phyloP scores from a whole-genome alignment of 2,797 vertebrate genomes.

The Etheostoma nigrum region DNA sequence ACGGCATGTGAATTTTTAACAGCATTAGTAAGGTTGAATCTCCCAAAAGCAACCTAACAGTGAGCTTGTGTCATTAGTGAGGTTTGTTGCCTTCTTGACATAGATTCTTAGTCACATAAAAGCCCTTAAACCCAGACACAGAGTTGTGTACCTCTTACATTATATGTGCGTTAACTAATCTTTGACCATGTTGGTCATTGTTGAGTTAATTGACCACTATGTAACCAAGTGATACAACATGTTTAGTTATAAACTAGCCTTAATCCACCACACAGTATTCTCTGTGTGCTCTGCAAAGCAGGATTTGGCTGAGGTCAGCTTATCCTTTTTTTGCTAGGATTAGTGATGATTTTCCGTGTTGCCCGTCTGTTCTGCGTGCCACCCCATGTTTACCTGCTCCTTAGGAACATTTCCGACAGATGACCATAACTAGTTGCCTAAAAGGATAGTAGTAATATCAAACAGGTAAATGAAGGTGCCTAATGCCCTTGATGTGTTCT shows the following conservation, averaged over 20 bases:
- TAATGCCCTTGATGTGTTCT: not conserved
- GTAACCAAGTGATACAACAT: constrained; percentile 35
- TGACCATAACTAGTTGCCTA: constrained; percentile 1
- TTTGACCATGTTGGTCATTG: constrained; percentile 12
- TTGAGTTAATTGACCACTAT: constrained; percentile 16
- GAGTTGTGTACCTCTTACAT: constrained; percentile 8
- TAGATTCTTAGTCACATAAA: constrained; percentile 19
- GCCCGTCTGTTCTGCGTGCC: constrained; percentile 35
- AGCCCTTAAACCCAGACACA: not conserved
- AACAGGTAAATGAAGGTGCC: not conserved
- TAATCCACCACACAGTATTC: constrained; percentile 30
- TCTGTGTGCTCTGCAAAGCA: constrained; percentile 38
- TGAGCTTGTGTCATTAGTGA: not conserved
- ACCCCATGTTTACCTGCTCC: constrained; percentile 13
- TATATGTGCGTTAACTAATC: constrained; percentile 2
- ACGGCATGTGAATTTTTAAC: not conserved
- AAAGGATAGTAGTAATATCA: constrained; percentile 1
- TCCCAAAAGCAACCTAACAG: not conserved
- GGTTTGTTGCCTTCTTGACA: not conserved
- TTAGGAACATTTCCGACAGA: not conserved
- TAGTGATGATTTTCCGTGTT: constrained; percentile 50
- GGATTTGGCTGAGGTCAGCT: constrained; percentile 48
- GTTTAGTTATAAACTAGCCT: constrained; percentile 21
- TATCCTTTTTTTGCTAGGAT: constrained; percentile 59
- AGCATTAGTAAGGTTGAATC: not conserved